These are phyloP conservation scores for Mesochorus sp. DNA, from an alignment of 2,888 invertebrate species.

Conservation along the genomic window DNA sequence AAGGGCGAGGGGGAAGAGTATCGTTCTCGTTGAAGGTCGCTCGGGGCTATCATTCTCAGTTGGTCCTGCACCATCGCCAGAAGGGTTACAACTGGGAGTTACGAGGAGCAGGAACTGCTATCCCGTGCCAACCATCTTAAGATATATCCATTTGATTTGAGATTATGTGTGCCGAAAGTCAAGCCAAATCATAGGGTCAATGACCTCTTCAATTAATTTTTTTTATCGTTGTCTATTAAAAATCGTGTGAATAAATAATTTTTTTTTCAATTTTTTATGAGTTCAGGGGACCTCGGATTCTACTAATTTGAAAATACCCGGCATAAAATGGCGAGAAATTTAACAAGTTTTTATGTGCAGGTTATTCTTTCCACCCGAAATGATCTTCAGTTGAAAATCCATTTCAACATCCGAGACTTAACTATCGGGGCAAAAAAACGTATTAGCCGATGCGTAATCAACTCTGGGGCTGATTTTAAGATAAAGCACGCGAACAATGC, in stretches of 20 bases:
- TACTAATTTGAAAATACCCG: too few species aligned
- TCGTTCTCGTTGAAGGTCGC: slow-evolving; percentile 62
- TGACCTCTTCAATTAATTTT: too few species aligned
- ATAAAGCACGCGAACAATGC: slow-evolving; percentile 36
- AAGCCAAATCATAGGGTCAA: too few species aligned
- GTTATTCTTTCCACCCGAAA: too few species aligned
- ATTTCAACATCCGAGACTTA: too few species aligned
- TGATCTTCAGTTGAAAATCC: not conserved
- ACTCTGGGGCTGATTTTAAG: slow-evolving; percentile 13
- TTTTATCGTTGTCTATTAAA: too few species aligned
- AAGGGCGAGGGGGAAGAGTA: slow-evolving; percentile 26
- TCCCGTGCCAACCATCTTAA: not conserved
- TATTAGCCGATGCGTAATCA: slow-evolving; percentile 18
- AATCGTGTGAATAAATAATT: too few species aligned
- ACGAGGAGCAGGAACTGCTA: slow-evolving; percentile 36
- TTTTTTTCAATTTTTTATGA: too few species aligned
- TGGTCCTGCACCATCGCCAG: slow-evolving; percentile 29
- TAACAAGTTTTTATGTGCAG: too few species aligned
- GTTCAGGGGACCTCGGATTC: too few species aligned
- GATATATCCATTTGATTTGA: not conserved
- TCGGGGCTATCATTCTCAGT: slow-evolving; percentile 60
- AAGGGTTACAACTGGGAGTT: slow-evolving; percentile 48
- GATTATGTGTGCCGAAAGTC: too few species aligned
- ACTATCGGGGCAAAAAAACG: not conserved
- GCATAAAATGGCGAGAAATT: too few species aligned